Conservation (phyloP, 1,140 invertebrate species). For the Meteorus sp. region DNA sequence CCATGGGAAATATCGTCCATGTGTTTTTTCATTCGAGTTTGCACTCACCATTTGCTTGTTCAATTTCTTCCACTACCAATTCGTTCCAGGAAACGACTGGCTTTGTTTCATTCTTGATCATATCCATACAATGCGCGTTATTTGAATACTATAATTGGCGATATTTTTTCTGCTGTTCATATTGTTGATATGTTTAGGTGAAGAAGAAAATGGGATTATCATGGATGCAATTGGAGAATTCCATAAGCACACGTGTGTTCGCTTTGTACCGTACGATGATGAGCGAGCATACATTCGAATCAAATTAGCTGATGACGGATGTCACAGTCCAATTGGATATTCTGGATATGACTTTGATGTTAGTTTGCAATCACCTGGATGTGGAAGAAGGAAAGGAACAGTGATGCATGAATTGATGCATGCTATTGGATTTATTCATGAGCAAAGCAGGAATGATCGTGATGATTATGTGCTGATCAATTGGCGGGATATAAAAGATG, state of each 20-base stretch:
- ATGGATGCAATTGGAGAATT: conserved; percentile 68
- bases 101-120: too few species aligned
- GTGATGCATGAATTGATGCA: conserved; percentile 87
- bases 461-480: conserved; percentile 74
- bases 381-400: conserved; percentile 72
- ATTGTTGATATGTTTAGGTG: too few species aligned
- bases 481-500: conserved; percentile 72
- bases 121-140: too few species aligned
- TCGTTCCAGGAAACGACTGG: too few species aligned
- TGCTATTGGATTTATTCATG: conserved; percentile 82
- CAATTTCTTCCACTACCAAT: too few species aligned
- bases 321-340: too few species aligned
- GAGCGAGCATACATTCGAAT: conserved; percentile 73
- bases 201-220: conserved; percentile 62
- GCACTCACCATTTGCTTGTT: too few species aligned
- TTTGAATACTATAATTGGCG: too few species aligned
- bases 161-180: too few species aligned
- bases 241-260: conserved; percentile 74
- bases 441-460: conserved; percentile 80
- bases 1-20: too few species aligned
- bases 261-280: conserved; percentile 66
- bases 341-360: conserved; percentile 72
- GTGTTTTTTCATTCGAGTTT: too few species aligned
- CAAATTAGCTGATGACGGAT: too few species aligned
- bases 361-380: conserved; percentile 75